phyloP scores from a whole-genome alignment of 2,888 invertebrate genomes.

The Mongoloraphidia duomilia region DNA sequence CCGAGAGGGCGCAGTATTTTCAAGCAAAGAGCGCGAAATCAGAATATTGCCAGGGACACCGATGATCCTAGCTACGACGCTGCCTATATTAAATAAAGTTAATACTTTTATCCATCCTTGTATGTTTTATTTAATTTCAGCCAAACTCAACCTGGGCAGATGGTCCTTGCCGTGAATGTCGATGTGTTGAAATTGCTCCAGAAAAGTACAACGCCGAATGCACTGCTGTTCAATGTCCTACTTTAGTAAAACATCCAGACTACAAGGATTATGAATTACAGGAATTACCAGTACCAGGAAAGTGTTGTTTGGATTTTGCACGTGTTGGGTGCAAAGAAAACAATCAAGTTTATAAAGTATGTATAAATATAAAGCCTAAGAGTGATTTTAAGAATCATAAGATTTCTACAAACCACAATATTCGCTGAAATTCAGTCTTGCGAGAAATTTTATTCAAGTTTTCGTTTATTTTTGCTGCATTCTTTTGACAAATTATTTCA shows the following conservation, averaged over 20 bases:
- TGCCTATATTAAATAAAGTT: neutral
- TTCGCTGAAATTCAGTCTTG: no score
- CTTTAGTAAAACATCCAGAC: conserved; percentile 28
- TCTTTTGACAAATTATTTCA: no score
- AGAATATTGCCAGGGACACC: no score
- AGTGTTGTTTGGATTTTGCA: conserved; percentile 47
- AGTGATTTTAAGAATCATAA: no score
- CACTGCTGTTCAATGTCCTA: conserved; percentile 35
- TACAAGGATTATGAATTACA: conserved; percentile 40
- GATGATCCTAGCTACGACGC: no score
- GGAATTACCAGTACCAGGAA: conserved; percentile 34
- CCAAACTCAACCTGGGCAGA: conserved; percentile 49
- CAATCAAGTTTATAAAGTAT: conserved; percentile 10
- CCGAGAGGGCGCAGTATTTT: no score
- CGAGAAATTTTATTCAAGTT: no score
- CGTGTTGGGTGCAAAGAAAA: conserved; percentile 42
- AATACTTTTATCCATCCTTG: neutral
- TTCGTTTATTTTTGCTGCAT: no score
- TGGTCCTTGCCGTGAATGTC: conserved; percentile 53
- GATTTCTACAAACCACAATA: no score
- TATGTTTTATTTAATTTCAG: conserved; percentile 25
- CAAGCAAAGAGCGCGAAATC: no score
- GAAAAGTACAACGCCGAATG: conserved; percentile 32
- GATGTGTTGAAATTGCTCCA: conserved; percentile 30
- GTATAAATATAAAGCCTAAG: neutral